Conservation (phyloP, 2,888 invertebrate species). For the Ischnus inquisitorius region DNA sequence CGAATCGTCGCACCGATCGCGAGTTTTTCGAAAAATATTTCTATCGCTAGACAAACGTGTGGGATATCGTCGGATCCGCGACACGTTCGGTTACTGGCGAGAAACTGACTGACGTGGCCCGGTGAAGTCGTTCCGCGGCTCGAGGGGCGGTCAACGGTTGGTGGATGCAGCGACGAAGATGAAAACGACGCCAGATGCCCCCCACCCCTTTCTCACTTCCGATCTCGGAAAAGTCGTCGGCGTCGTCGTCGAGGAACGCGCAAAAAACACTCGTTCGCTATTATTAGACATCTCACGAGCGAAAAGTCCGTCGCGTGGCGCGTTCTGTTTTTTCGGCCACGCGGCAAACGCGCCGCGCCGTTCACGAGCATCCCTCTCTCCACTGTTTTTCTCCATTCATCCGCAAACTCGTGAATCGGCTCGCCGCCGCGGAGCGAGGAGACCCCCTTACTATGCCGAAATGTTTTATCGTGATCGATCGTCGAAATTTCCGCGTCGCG, state of each 20-base stretch:
- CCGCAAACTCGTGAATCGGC: constrained; percentile 46
- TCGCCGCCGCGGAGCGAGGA: background rate
- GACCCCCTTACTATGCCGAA: no score
- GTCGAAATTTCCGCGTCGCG: no score
- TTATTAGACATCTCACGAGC: constrained; percentile 57
- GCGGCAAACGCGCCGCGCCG: background rate
- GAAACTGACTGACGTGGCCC: constrained; percentile 66
- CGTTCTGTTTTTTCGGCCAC: background rate
- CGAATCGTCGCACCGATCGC: no score
- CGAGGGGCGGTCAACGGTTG: constrained; percentile 17
- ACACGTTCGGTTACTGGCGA: constrained; percentile 56
- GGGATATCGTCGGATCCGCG: constrained; percentile 38
- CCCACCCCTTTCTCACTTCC: constrained; percentile 25
- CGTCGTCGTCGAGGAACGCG: constrained; percentile 41
- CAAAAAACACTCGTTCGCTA: constrained; percentile 48
- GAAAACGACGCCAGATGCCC: constrained; percentile 47
- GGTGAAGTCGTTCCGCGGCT: constrained; percentile 41
- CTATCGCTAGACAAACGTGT: background rate
- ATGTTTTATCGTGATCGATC: no score
- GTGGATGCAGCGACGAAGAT: constrained; percentile 19
- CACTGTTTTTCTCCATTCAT: constrained; percentile 44
- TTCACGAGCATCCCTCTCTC: background rate
- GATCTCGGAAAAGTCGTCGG: constrained; percentile 41
- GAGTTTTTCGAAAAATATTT: background rate
- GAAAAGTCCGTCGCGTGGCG: background rate